phyloP scores from a whole-genome alignment of 2,797 vertebrate genomes.

The Oryzias sinensis region DNA sequence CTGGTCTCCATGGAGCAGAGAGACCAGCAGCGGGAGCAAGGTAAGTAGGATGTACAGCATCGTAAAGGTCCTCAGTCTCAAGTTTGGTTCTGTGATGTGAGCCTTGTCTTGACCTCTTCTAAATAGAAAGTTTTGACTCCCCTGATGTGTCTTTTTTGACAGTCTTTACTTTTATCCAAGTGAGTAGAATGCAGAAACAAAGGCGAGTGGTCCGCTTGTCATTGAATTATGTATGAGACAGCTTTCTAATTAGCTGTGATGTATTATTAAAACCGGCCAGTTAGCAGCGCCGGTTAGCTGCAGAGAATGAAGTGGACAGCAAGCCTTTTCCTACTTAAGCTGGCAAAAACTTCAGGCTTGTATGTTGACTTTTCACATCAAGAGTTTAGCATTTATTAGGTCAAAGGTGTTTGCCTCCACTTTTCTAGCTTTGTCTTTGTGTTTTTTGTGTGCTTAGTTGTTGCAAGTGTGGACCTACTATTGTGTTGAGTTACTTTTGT shows the following conservation, averaged over 20 bases:
- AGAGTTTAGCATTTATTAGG: not conserved
- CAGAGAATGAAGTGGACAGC: conserved; percentile 38
- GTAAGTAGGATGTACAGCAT: conserved; percentile 67
- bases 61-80: not conserved
- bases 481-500: conserved; percentile 29
- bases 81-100: not conserved
- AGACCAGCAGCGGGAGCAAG: conserved; percentile 97
- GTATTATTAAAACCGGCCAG: conserved; percentile 72
- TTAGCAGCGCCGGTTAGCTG: conserved; percentile 49
- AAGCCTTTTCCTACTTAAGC: conserved; percentile 7
- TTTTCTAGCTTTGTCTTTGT: too few relatives aligned
- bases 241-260: conserved; percentile 72
- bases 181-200: conserved; percentile 24
- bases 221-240: conserved; percentile 69
- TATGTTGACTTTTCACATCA: not conserved
- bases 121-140: conserved; percentile 5
- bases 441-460: conserved; percentile 21
- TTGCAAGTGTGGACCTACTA: conserved; percentile 12
- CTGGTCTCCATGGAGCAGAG: conserved; percentile 99
- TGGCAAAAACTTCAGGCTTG: conserved; percentile 11
- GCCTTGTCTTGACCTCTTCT: conserved; percentile 8
- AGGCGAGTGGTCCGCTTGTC: conserved; percentile 47
- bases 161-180: conserved; percentile 36
- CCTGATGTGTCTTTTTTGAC: conserved; percentile 6
- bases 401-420: conserved; percentile 14